Evolutionary conservation across 2,797 vertebrate species (phyloP).

Genomic region (Brachyalestes nurse): DNA sequence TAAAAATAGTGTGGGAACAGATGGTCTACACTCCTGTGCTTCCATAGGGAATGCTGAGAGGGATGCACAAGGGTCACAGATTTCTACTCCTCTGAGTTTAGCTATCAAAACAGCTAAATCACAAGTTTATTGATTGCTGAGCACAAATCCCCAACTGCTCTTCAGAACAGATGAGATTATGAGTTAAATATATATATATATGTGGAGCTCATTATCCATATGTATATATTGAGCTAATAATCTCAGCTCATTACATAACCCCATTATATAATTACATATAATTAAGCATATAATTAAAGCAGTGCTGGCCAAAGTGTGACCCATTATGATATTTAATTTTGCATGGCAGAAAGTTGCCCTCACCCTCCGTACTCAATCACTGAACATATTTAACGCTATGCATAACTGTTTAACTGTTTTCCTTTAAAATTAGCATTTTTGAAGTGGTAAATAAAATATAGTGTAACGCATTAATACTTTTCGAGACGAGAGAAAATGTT

Average conservation of each 20-base stretch:
- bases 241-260: too few species aligned
- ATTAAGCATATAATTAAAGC: neutral
- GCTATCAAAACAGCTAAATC: constrained; percentile 45
- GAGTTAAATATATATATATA: neutral
- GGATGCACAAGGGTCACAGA: constrained; percentile 58
- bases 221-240: neutral
- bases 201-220: too few species aligned
- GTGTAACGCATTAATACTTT: too few species aligned
- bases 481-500: too few species aligned
- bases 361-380: neutral
- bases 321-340: neutral
- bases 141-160: neutral
- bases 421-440: too few species aligned
- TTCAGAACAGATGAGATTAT: neutral
- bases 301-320: neutral
- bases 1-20: constrained; percentile 70
- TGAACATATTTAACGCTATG: too few species aligned
- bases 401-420: too few species aligned
- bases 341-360: neutral
- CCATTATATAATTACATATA: too few species aligned
- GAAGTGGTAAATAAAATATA: too few species aligned
- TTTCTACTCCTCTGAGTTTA: constrained; percentile 39
- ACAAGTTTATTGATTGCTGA: constrained; percentile 41
- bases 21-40: constrained; percentile 64
- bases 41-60: constrained; percentile 53